Conservation (phyloP, 2,888 invertebrate species). For the Morpho deidamia region DNA sequence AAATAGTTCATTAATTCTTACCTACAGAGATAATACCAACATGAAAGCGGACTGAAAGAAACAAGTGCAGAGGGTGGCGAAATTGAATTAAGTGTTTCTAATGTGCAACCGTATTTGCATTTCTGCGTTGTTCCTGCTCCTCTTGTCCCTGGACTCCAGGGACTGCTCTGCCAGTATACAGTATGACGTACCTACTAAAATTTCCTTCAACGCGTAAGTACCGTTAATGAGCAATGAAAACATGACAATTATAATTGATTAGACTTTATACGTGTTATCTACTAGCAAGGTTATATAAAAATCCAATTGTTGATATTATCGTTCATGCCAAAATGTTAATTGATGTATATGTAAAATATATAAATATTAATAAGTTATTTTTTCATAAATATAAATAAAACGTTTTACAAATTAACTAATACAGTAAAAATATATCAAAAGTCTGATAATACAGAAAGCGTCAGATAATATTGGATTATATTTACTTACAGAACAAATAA, state of each 20-base stretch:
- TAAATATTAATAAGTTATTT: too few relatives aligned
- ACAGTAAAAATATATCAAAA: too few relatives aligned
- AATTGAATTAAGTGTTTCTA: constrained; percentile 53
- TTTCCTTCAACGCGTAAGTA: constrained; percentile 69
- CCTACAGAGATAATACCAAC: constrained; percentile 19
- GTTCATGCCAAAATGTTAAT: too few relatives aligned
- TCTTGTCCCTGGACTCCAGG: constrained; percentile 62
- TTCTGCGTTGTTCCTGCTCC: constrained; percentile 50
- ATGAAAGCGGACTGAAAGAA: constrained; percentile 30
- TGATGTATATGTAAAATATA: too few relatives aligned
- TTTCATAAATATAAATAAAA: too few relatives aligned
- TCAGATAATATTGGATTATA: too few relatives aligned
- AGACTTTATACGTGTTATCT: too few relatives aligned
- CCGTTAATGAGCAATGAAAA: not conserved
- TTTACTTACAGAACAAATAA: too few relatives aligned
- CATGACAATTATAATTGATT: not conserved
- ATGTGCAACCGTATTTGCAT: constrained; percentile 63
- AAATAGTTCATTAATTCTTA: constrained; percentile 11
- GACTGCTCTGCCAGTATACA: constrained; percentile 65
- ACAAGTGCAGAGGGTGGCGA: constrained; percentile 32
- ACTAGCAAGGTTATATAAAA: too few relatives aligned
- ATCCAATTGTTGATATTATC: too few relatives aligned
- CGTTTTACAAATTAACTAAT: too few relatives aligned
- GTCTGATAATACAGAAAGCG: too few relatives aligned
- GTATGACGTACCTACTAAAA: constrained; percentile 55